These are phyloP conservation scores for Acipenser transmontanus DNA, from an alignment of 2,797 vertebrate genomes.

Conservation along the genomic window DNA sequence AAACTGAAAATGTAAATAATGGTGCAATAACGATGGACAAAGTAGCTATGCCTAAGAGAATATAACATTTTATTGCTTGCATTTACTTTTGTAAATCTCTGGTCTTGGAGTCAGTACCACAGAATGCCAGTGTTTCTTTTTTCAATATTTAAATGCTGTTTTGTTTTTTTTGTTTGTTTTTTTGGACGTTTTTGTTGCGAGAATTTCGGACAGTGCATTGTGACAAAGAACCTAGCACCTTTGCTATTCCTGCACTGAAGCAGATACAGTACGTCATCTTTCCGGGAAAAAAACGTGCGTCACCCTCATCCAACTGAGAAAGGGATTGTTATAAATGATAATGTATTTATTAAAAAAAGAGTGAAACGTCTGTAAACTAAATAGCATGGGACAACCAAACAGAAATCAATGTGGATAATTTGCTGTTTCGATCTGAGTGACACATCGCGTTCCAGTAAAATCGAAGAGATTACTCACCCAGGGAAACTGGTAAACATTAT, in stretches of 20 bases:
- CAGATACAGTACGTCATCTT: conserved; percentile 40
- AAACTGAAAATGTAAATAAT: no score
- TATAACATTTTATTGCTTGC: no score
- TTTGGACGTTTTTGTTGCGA: no score
- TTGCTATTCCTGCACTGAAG: conserved; percentile 12
- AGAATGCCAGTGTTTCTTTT: no score
- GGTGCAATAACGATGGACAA: no score
- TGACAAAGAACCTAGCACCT: conserved; percentile 17
- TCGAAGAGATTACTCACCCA: conserved; percentile 13
- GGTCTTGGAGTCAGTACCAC: no score
- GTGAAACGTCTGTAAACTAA: conserved; percentile 5
- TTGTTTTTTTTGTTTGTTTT: no score
- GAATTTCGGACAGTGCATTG: conserved; percentile 5
- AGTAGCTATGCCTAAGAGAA: no score
- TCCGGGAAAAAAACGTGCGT: conserved; percentile 52
- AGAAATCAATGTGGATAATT: conserved; percentile 22
- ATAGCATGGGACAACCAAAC: conserved; percentile 22
- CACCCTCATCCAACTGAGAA: conserved; percentile 20
- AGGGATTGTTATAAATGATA: neutral
- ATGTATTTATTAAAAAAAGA: conserved; percentile 4
- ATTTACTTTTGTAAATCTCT: no score
- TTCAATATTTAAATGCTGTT: no score
- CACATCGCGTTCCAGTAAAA: conserved; percentile 43
- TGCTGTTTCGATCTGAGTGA: conserved; percentile 40
- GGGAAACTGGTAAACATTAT: conserved; percentile 14